A percentile compares a stretch with the other conserved stretches of the same genome.
Conservation (phyloP, 2,888 invertebrate species). For the Artemia sinica region DNA sequence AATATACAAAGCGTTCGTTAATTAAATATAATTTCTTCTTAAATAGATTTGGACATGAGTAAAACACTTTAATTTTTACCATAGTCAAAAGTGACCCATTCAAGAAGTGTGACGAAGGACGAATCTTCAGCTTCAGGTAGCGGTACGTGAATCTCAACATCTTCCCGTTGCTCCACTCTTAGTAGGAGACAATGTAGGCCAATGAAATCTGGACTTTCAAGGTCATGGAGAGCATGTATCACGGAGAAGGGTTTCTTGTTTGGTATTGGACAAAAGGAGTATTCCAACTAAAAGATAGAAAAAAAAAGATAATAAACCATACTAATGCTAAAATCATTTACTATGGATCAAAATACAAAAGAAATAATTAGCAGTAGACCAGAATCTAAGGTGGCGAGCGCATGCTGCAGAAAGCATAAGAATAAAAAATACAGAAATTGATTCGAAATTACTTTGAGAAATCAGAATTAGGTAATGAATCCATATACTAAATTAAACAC, state of each 20-base stretch:
- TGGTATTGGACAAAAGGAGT: neutral
- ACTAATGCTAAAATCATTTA: neutral
- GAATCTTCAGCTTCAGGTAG: conserved; percentile 26
- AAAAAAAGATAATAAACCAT: neutral
- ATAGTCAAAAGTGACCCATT: conserved; percentile 43
- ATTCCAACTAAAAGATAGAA: neutral
- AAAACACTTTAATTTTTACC: conserved; percentile 18
- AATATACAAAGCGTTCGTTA: too few relatives aligned
- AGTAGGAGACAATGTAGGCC: neutral
- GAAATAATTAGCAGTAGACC: too few relatives aligned
- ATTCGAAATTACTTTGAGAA: too few relatives aligned
- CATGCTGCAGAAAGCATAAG: too few relatives aligned
- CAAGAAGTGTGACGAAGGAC: conserved; percentile 39
- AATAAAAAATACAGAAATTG: too few relatives aligned
- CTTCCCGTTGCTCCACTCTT: conserved; percentile 24
- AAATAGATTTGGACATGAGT: too few relatives aligned
- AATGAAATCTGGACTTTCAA: neutral
- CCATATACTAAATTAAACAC: too few relatives aligned
- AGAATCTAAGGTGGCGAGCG: too few relatives aligned
- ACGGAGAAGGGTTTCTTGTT: conserved; percentile 5
- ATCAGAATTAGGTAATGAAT: too few relatives aligned
- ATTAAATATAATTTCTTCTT: too few relatives aligned
- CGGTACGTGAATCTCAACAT: conserved; percentile 28
- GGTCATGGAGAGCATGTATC: neutral
- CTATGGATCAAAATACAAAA: neutral